Evolutionary conservation across 2,797 vertebrate species (phyloP), one percentile per base, ranked within the genome.

Genomic region (Microchirus variegatus): DNA sequence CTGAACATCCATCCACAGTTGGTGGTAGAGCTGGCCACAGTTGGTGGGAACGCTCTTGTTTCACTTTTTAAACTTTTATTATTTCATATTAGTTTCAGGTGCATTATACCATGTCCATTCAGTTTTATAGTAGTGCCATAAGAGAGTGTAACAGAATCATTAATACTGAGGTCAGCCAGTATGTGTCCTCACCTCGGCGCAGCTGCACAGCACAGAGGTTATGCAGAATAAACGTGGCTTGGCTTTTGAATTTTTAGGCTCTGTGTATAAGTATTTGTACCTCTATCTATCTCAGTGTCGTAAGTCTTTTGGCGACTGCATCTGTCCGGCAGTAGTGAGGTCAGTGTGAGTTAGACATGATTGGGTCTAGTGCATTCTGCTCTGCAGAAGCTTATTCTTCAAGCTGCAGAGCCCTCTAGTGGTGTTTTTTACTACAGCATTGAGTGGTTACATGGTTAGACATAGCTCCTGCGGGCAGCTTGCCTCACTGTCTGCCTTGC

Each of bases 381-480:
- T 41, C n/a, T 40, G 5, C 50, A 8, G 19, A 15, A n/a, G 68
- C 64, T 78, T 43, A 90, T 90, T 90, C 57, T 66, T 67, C 87
- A 85, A 87, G 82, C 91, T 91, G 65, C 80, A 87, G 91, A 80
- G 90, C 89, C 92, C 92, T 91, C 93, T 91, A 87, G 90, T 92
- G 92, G 85, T 36, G 13, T 0, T 0, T 49, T 37, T 16, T 8
- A 53, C 54, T 38, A 53, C 67, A 66, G 59, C 70, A 2, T 5
- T 13, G 2, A 54, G 36, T 42, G 53, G 45, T 49, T 36, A 11
- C 47, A 31, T 45, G 18, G 50, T 53, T 36, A 36, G 61, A 18
- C 63, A 57, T 50, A 26, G 51, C 36, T 73, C 37, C 52, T 41
- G 57, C 59, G 51, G 14, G 45, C 61, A 75, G 70, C 47, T 61